A percentile compares a stretch with the other conserved stretches of the same genome.
phyloP scores from a whole-genome alignment of 2,797 vertebrate genomes.

The Pseudochirops corinnae region DNA sequence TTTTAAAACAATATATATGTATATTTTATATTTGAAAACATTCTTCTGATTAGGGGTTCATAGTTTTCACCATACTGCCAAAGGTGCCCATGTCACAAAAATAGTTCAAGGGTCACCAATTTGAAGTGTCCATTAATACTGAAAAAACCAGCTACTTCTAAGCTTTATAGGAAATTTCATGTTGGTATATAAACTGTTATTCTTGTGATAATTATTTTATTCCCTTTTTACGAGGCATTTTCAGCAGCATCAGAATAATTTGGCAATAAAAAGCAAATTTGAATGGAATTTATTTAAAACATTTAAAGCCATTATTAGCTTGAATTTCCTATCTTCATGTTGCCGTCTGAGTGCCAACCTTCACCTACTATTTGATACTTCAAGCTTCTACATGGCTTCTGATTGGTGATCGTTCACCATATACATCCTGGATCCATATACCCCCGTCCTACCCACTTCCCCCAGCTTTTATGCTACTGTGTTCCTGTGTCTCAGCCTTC shows the following conservation, averaged over 20 bases:
- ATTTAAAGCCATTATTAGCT: background rate
- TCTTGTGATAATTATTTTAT: background rate
- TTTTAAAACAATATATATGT: too few relatives aligned
- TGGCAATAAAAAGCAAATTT: background rate
- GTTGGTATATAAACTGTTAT: background rate
- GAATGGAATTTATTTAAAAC: background rate
- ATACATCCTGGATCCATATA: background rate
- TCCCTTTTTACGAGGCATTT: slow-evolving; percentile 11
- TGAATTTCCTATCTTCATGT: background rate
- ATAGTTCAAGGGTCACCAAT: background rate
- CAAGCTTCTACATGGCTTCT: background rate
- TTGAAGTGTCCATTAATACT: background rate
- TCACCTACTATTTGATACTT: background rate
- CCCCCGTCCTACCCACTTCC: background rate
- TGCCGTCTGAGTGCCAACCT: background rate
- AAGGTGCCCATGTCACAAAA: background rate
- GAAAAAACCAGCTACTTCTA: background rate
- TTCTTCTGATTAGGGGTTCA: too few relatives aligned
- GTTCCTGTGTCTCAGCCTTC: background rate
- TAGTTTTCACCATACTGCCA: too few relatives aligned
- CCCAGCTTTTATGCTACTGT: background rate
- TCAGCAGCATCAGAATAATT: background rate
- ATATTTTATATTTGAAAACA: too few relatives aligned
- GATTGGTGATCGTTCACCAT: background rate
- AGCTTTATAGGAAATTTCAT: background rate